Percentiles rank a stretch among this genome's conserved stretches.
phyloP scores from a whole-genome alignment of 2,888 invertebrate species.

The Nemapogon koenigi region DNA sequence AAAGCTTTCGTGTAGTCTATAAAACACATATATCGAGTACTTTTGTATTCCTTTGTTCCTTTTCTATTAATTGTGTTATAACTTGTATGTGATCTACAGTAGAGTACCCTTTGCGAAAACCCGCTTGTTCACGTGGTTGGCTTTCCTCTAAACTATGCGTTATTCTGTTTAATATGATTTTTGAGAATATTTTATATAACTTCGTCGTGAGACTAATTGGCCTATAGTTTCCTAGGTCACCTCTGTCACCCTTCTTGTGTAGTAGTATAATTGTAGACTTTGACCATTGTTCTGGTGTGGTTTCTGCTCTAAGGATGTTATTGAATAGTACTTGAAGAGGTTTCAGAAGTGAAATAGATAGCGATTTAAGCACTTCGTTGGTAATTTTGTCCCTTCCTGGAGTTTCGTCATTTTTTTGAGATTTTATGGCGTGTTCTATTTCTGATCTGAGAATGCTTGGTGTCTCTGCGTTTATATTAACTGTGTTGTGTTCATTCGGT shows the following conservation, averaged over 20 bases:
- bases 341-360: slow-evolving; percentile 6
- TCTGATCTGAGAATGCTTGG: slow-evolving; percentile 1
- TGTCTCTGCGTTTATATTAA: no score
- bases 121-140: no score
- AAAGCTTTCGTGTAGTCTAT: no score
- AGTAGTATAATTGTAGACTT: no score
- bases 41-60: no score
- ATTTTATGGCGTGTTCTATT: slow-evolving; percentile 8
- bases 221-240: background rate
- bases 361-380: slow-evolving; percentile 10
- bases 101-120: no score
- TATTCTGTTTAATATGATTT: background rate
- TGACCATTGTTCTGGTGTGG: slow-evolving; percentile 8
- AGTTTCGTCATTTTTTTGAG: slow-evolving; percentile 10
- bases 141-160: background rate
- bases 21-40: no score
- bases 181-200: no score
- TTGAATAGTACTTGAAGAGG: slow-evolving; percentile 6
- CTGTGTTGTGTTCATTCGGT: no score
- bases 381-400: slow-evolving; percentile 10
- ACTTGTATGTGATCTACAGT: no score
- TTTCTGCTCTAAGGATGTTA: slow-evolving; percentile 4
- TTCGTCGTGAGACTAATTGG: no score
- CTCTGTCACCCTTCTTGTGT: background rate
- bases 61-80: no score